phyloP scores from a whole-genome alignment of 2,113 vertebrate genomes.

The Psittacula cyanocephala region DNA sequence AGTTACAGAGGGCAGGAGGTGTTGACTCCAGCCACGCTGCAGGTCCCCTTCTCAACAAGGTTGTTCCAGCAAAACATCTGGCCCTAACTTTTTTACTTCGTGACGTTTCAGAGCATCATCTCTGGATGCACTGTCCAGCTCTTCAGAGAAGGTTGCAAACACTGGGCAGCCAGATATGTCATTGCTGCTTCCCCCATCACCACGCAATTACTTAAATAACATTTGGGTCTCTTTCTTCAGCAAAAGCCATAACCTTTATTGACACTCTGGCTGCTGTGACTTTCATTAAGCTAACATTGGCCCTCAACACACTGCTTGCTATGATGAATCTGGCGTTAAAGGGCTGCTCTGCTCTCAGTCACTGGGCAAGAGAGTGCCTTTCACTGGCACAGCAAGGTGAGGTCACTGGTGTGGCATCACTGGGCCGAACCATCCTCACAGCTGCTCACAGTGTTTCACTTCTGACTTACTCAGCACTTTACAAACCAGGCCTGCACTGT shows the following conservation, averaged over 20 bases:
- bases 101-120: background rate
- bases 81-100: background rate
- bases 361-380: background rate
- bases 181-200: background rate
- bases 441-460: background rate
- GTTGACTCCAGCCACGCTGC: background rate
- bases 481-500: background rate
- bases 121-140: background rate
- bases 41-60: background rate
- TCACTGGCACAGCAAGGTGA: background rate
- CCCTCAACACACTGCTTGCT: background rate
- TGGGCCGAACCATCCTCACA: background rate
- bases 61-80: background rate
- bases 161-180: background rate
- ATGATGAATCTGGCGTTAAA: background rate
- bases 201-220: constrained; percentile 34
- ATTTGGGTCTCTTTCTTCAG: constrained; percentile 26
- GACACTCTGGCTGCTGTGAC: constrained; percentile 26
- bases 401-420: background rate
- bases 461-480: background rate
- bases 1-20: background rate
- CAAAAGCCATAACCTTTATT: constrained; percentile 36
- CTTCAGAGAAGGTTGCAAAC: background rate
- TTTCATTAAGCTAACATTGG: constrained; percentile 19
- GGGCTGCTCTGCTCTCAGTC: background rate